phyloP scores from a whole-genome alignment of 2,797 vertebrate species.

The Ibycter americanus region DNA sequence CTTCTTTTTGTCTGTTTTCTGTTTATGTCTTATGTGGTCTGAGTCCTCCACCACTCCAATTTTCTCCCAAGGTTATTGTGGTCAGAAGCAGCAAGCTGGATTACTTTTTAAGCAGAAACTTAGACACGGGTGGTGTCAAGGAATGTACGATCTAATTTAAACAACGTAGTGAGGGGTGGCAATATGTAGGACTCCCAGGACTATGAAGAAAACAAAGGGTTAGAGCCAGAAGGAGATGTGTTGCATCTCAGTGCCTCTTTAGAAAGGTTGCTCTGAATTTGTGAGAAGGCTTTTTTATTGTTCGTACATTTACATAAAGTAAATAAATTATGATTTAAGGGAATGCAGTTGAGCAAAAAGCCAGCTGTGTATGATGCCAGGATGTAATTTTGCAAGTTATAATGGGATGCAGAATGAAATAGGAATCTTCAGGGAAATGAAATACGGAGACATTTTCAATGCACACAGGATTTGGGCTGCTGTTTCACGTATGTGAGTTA shows the following conservation, averaged over 20 bases:
- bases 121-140: neutral
- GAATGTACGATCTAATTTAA: neutral
- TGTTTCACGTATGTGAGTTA: neutral
- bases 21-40: neutral
- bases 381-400: neutral
- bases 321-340: constrained; percentile 13
- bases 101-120: neutral
- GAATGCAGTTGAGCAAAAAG: neutral
- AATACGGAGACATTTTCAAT: fast-evolving
- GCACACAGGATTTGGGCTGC: neutral
- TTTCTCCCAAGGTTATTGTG: neutral
- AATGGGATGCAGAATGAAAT: neutral
- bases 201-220: neutral
- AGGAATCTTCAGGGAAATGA: neutral
- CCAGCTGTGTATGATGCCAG: neutral
- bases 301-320: neutral
- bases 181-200: neutral
- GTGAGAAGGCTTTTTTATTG: neutral
- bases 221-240: neutral
- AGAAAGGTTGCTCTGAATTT: neutral
- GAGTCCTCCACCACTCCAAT: neutral
- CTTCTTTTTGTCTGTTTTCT: neutral
- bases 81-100: neutral
- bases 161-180: neutral
- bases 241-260: neutral